phyloP scores from a whole-genome alignment of 2,888 invertebrate species.

The Synanthedon andrenaeformis region DNA sequence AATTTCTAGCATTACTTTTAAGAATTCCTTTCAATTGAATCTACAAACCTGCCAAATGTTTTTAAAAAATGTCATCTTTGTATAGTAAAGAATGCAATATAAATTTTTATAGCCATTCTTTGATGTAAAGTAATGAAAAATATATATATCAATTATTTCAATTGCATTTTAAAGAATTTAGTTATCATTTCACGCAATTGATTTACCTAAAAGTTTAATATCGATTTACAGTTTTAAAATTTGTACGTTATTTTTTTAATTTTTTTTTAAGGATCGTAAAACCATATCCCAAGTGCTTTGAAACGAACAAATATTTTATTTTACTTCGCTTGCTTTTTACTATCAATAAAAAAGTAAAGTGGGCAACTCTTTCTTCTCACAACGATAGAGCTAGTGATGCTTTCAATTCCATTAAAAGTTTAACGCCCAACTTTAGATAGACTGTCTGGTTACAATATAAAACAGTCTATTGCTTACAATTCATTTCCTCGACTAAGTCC shows the following conservation, averaged over 20 bases:
- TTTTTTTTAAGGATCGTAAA: neutral
- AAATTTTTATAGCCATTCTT: no score
- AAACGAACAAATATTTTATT: neutral
- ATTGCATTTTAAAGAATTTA: no score
- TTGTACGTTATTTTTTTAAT: neutral
- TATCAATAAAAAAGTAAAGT: neutral
- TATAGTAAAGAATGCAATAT: no score
- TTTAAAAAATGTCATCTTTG: no score
- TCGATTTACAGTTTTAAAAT: no score
- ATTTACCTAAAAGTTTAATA: no score
- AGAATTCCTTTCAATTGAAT: no score
- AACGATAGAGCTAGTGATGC: slow-evolving; percentile 17
- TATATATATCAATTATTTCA: no score
- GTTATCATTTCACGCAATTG: no score
- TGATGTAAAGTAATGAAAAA: no score
- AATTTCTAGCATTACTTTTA: no score
- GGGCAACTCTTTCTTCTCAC: neutral
- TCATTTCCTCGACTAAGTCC: slow-evolving; percentile 17
- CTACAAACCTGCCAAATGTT: no score
- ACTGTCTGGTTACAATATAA: slow-evolving; percentile 31
- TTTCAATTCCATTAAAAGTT: slow-evolving; percentile 39
- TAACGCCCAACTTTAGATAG: slow-evolving; percentile 19
- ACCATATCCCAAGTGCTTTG: neutral
- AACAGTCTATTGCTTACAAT: slow-evolving; percentile 38
- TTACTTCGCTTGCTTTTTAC: neutral